phyloP scores from a whole-genome alignment of 2,888 invertebrate species.

The Pycnomerus fuliginosus region DNA sequence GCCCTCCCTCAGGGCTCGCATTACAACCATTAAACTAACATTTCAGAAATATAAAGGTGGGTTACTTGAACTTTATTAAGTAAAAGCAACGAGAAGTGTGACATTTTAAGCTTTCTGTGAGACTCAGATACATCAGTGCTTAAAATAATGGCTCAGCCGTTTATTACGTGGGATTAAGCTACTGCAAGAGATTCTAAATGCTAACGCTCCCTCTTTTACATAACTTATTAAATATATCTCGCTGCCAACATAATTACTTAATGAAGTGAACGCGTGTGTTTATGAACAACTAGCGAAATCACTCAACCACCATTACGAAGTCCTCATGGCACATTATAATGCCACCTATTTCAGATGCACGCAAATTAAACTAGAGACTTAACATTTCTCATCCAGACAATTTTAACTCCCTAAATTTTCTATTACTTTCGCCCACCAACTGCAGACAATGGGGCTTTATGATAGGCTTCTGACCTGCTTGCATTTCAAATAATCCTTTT shows the following conservation, averaged over 20 bases:
- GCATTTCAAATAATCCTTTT: too few species aligned
- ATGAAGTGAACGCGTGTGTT: conserved; percentile 11
- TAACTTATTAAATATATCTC: conserved; percentile 20
- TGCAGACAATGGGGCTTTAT: too few species aligned
- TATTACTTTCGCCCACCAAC: too few species aligned
- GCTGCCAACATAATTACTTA: conserved; percentile 12
- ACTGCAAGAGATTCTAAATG: conserved; percentile 22
- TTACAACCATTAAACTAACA: background rate
- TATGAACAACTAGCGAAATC: too few species aligned
- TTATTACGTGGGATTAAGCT: conserved; percentile 31
- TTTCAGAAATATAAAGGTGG: conserved; percentile 14
- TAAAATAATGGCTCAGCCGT: conserved; percentile 31
- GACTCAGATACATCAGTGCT: conserved; percentile 30
- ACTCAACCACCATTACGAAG: too few species aligned
- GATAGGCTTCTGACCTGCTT: too few species aligned
- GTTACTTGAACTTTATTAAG: conserved; percentile 28
- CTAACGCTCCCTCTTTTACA: conserved; percentile 16
- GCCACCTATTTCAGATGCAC: too few species aligned
- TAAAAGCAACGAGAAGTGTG: conserved; percentile 26
- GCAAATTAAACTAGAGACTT: too few species aligned
- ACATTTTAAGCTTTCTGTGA: conserved; percentile 25
- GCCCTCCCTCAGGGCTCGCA: too few species aligned
- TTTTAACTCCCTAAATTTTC: too few species aligned
- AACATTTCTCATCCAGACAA: too few species aligned
- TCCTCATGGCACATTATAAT: too few species aligned